Evolutionary conservation across 2,888 invertebrate genomes (phyloP).

Genomic region (Pollenia amentaria): DNA sequence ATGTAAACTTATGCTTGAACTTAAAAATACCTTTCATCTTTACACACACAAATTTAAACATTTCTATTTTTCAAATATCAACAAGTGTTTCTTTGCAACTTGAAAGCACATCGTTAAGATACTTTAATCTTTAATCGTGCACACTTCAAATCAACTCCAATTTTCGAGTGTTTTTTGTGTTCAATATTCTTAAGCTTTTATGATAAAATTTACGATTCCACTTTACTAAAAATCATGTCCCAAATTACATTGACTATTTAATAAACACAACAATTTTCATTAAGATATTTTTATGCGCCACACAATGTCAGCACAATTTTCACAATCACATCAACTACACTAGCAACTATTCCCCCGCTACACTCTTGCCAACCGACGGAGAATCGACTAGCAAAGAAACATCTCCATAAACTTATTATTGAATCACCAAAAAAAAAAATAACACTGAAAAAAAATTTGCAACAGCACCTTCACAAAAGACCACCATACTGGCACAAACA

Average conservation of each 20-base stretch:
- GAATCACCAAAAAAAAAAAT: conserved; percentile 66
- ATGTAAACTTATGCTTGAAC: not conserved
- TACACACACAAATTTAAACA: not conserved
- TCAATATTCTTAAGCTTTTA: conserved; percentile 42
- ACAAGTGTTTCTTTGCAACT: conserved; percentile 46
- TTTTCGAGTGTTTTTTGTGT: conserved; percentile 31
- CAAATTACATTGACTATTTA: conserved; percentile 68
- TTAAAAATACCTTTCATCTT: not conserved
- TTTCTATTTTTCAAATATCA: conserved; percentile 5
- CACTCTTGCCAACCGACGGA: not conserved
- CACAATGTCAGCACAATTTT: conserved; percentile 22
- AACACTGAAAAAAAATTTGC: conserved; percentile 49
- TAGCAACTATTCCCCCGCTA: conserved; percentile 38
- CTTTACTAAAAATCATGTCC: conserved; percentile 62
- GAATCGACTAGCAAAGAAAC: conserved; percentile 48
- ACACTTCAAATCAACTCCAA: conserved; percentile 45
- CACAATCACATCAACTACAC: conserved; percentile 51
- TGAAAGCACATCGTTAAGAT: conserved; percentile 13
- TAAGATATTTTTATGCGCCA: conserved; percentile 62
- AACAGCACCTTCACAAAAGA: conserved; percentile 66
- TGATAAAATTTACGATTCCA: conserved; percentile 54
- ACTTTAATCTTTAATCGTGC: conserved; percentile 32
- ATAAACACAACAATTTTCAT: conserved; percentile 74
- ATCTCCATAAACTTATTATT: conserved; percentile 71
- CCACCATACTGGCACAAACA: conserved; percentile 52